Evolutionary conservation across 2,797 vertebrate species (phyloP).

Genomic region (Microtus californicus): DNA sequence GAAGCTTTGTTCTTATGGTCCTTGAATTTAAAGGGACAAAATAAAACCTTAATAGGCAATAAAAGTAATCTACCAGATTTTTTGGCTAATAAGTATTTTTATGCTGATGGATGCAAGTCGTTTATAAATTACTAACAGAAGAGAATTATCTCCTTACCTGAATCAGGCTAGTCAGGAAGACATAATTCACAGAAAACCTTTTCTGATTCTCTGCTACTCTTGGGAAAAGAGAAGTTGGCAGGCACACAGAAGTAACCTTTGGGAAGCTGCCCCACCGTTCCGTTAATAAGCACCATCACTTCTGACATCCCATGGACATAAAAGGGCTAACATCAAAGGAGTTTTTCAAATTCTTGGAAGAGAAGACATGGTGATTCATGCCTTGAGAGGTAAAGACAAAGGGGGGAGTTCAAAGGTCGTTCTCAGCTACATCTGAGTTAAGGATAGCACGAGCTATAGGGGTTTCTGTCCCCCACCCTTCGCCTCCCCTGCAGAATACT

Average conservation of each 20-base stretch:
- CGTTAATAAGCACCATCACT: slow-evolving; percentile 24
- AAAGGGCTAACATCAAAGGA: slow-evolving; percentile 23
- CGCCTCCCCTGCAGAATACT: background rate
- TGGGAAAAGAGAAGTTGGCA: background rate
- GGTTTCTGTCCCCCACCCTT: background rate
- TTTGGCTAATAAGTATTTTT: slow-evolving; percentile 65
- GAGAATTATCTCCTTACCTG: slow-evolving; percentile 55
- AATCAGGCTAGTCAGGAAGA: slow-evolving; percentile 43
- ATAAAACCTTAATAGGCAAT: slow-evolving; percentile 21
- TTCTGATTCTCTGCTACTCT: slow-evolving; percentile 49
- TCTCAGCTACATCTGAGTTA: background rate
- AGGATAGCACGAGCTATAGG: background rate
- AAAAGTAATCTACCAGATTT: slow-evolving; percentile 46
- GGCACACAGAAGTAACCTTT: slow-evolving; percentile 53
- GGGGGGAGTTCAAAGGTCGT: background rate
- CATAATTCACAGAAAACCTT: slow-evolving; percentile 52
- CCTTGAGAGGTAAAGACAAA: background rate
- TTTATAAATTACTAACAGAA: slow-evolving; percentile 69
- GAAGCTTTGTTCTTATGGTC: slow-evolving; percentile 15
- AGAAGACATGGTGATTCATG: background rate
- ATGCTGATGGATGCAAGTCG: slow-evolving; percentile 52
- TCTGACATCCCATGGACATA: background rate
- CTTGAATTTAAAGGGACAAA: slow-evolving; percentile 51
- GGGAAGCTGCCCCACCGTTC: background rate
- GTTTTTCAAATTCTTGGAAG: slow-evolving; percentile 21